phyloP scores from a whole-genome alignment of 2,888 invertebrate genomes.

The Rhopalosiphum nymphaeae region DNA sequence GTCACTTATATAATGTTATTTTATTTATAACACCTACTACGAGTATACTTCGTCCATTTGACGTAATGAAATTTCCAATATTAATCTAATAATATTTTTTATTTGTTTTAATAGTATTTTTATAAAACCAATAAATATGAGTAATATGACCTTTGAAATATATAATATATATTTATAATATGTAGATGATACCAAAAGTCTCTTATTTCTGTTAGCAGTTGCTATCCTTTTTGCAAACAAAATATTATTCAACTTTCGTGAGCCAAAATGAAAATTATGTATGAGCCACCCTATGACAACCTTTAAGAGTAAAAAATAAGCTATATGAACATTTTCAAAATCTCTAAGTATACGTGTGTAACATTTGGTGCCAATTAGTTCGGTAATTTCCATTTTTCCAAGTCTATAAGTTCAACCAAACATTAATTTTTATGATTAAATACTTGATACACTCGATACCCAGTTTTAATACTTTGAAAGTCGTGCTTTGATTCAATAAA shows the following conservation, averaged over 20 bases:
- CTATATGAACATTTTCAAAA: not conserved
- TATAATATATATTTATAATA: too few species aligned
- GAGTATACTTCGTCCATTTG: not conserved
- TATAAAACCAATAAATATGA: not conserved
- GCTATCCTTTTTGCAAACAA: not conserved
- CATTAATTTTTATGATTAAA: not conserved
- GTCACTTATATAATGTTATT: not conserved
- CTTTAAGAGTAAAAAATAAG: not conserved
- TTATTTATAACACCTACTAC: not conserved
- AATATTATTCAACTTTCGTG: not conserved
- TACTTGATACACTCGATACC: too few species aligned
- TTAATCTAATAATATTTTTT: not conserved
- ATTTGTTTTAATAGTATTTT: too few species aligned
- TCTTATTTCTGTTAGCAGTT: not conserved
- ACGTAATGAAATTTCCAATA: not conserved
- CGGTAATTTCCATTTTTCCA: not conserved
- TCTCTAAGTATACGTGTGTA: not conserved
- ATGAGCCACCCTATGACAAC: not conserved
- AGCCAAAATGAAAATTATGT: not conserved
- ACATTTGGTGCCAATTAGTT: not conserved
- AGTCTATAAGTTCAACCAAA: not conserved
- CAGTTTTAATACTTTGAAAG: not conserved
- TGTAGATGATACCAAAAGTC: too few species aligned
- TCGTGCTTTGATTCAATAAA: not conserved
- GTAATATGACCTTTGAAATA: not conserved